These are phyloP conservation scores for Synergus umbraculus DNA, from an alignment of 2,888 invertebrate genomes.

Conservation along the genomic window DNA sequence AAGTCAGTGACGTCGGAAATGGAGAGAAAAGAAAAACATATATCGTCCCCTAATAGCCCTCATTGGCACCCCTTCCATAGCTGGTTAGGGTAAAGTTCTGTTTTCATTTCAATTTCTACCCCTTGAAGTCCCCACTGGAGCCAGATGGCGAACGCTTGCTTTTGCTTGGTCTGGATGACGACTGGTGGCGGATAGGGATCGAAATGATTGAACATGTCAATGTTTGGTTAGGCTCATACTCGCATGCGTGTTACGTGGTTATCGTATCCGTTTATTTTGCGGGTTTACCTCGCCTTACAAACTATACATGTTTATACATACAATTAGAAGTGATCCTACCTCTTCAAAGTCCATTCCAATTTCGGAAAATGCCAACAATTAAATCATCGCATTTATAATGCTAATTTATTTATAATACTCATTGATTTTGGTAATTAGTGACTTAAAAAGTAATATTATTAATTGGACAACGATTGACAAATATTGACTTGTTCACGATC, in stretches of 20 bases:
- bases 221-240: conserved; percentile 72
- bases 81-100: conserved; percentile 65
- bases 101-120: conserved; percentile 77
- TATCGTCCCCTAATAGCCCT: conserved; percentile 77
- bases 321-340: background rate
- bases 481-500: too few species aligned
- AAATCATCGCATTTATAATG: background rate
- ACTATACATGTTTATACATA: conserved; percentile 17
- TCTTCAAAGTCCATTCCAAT: background rate
- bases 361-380: background rate
- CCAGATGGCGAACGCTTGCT: conserved; percentile 72
- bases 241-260: conserved; percentile 54
- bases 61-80: conserved; percentile 73
- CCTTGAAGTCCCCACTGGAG: conserved; percentile 64
- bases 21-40: conserved; percentile 71
- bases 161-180: conserved; percentile 48
- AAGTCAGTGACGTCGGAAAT: conserved; percentile 50
- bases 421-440: too few species aligned
- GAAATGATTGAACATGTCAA: conserved; percentile 76
- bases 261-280: conserved; percentile 72
- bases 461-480: too few species aligned
- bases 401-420: too few species aligned
- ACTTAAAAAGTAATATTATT: too few species aligned
- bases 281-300: conserved; percentile 47
- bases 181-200: conserved; percentile 59